Evolutionary conservation across 2,797 vertebrate genomes (phyloP).

Genomic region (Oreortyx pictus): DNA sequence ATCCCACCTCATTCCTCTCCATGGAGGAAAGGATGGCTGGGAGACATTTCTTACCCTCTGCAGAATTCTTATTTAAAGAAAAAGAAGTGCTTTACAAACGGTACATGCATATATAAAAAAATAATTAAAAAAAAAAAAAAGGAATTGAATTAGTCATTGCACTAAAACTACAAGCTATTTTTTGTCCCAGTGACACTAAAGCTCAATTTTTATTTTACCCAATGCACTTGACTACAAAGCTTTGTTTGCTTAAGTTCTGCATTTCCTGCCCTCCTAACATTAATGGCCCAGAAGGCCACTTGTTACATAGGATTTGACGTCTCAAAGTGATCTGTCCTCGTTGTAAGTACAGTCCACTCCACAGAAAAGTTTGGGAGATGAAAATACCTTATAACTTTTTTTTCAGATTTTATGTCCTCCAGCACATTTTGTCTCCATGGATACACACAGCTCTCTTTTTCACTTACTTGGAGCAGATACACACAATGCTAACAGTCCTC

Average conservation of each 20-base stretch:
- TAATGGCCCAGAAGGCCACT: not conserved
- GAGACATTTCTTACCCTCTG: not conserved
- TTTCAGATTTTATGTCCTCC: not conserved
- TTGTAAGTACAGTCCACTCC: not conserved
- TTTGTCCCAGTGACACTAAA: not conserved
- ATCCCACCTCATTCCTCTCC: not conserved
- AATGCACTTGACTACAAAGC: not conserved
- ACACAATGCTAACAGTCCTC: not conserved
- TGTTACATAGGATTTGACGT: not conserved
- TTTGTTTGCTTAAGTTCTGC: not conserved
- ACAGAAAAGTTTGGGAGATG: not conserved
- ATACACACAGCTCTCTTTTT: conserved; percentile 29
- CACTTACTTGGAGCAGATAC: not conserved
- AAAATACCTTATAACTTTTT: conserved; percentile 39
- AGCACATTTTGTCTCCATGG: conserved; percentile 35
- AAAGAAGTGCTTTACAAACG: not conserved
- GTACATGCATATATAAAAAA: not conserved
- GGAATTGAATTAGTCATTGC: not conserved
- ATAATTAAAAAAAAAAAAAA: not conserved
- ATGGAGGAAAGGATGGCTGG: accelerated
- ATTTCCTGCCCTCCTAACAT: not conserved
- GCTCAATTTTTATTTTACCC: not conserved
- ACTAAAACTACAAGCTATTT: not conserved
- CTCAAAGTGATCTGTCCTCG: not conserved
- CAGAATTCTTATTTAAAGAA: not conserved